Evolutionary conservation across 1,140 invertebrate species (phyloP).

Genomic region (Galleria mellonella): DNA sequence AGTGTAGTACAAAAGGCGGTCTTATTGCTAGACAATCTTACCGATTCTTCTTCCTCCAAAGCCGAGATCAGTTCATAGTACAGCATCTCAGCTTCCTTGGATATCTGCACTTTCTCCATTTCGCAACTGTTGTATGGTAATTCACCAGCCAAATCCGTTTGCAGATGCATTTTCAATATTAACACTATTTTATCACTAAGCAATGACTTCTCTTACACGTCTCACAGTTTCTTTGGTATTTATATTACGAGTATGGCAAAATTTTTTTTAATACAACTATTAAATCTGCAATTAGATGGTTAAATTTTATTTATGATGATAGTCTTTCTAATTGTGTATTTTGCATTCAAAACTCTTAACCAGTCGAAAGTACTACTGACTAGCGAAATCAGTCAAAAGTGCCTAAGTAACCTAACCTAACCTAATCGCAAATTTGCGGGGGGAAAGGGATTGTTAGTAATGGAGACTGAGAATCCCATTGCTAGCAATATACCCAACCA

Average conservation of each 20-base stretch:
- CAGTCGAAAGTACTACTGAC: too few relatives aligned
- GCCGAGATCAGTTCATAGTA: slow-evolving; percentile 68
- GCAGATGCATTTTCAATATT: slow-evolving; percentile 50
- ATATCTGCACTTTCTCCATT: slow-evolving; percentile 57
- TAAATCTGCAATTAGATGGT: neutral
- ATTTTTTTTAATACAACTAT: neutral
- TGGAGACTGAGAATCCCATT: too few relatives aligned
- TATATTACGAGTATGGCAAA: neutral
- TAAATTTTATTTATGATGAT: too few relatives aligned
- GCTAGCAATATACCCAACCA: too few relatives aligned
- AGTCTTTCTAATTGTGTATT: too few relatives aligned
- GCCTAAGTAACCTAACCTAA: too few relatives aligned
- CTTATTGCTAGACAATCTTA: too few relatives aligned
- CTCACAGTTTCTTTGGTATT: slow-evolving; percentile 2
- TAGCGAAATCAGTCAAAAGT: too few relatives aligned
- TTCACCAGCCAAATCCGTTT: slow-evolving; percentile 47
- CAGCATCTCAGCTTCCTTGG: slow-evolving; percentile 65
- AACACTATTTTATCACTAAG: slow-evolving; percentile 11
- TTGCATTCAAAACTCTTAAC: too few relatives aligned
- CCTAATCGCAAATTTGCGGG: too few relatives aligned
- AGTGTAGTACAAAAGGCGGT: too few relatives aligned
- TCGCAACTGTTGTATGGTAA: slow-evolving; percentile 38
- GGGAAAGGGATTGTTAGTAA: too few relatives aligned
- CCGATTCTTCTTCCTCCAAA: slow-evolving; percentile 68
- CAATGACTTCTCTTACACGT: neutral